These are phyloP conservation scores for Chloroclystis v-ata DNA, from an alignment of 2,888 invertebrate species.

Conservation along the genomic window DNA sequence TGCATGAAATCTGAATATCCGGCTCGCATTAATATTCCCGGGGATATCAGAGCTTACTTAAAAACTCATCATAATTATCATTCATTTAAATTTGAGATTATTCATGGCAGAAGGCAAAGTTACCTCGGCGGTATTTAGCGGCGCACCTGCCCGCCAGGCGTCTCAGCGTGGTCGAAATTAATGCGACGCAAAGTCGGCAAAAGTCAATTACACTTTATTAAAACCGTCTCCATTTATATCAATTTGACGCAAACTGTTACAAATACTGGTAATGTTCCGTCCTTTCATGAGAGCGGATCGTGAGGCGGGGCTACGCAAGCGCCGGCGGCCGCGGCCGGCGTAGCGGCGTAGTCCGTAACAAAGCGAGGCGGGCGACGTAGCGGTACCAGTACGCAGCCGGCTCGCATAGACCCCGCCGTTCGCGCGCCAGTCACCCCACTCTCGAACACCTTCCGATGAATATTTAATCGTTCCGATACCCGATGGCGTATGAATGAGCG, in stretches of 20 bases:
- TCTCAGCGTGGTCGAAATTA: conserved; percentile 76
- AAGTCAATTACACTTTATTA: conserved; percentile 79
- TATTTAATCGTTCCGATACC: conserved; percentile 65
- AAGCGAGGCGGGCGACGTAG: conserved; percentile 40
- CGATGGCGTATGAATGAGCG: conserved; percentile 63
- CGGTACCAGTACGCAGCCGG: conserved; percentile 50
- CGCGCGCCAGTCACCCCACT: conserved; percentile 39
- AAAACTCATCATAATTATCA: conserved; percentile 71
- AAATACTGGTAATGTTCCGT: conserved; percentile 78
- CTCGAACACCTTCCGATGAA: conserved; percentile 59
- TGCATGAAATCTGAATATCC: conserved; percentile 30
- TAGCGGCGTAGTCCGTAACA: conserved; percentile 45
- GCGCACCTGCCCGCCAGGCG: conserved; percentile 71
- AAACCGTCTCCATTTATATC: conserved; percentile 79
- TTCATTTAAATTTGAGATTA: conserved; percentile 73
- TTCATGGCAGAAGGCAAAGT: conserved; percentile 67
- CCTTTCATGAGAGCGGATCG: conserved; percentile 66
- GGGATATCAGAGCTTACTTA: conserved; percentile 52
- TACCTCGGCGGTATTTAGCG: conserved; percentile 66
- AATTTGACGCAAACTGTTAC: conserved; percentile 79
- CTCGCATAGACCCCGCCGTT: conserved; percentile 43
- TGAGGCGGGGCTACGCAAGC: conserved; percentile 70
- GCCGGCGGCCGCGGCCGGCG: conserved; percentile 42
- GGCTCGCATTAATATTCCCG: conserved; percentile 39
- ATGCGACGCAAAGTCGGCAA: conserved; percentile 77